Conservation (phyloP, 2,113 vertebrate species). For the Lates calcarifer region DNA sequence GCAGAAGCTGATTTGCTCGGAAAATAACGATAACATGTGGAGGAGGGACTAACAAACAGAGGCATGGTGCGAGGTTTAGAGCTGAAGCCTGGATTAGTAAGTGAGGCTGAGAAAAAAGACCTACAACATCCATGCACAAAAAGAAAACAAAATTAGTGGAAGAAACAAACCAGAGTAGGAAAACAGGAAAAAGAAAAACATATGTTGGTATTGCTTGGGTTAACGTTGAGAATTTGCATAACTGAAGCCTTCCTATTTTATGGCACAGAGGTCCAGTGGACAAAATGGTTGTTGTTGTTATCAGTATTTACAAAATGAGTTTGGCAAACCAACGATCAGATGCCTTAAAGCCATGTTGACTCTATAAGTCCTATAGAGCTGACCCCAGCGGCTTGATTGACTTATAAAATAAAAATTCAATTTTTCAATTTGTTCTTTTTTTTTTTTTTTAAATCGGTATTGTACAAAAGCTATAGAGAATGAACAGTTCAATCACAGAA, state of each 20-base stretch:
- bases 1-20: slow-evolving; percentile 7
- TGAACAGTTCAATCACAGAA: slow-evolving; percentile 91
- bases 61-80: not conserved
- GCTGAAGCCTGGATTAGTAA: slow-evolving; percentile 48
- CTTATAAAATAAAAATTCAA: slow-evolving; percentile 99
- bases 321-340: slow-evolving; percentile 85
- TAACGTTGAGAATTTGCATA: slow-evolving; percentile 81
- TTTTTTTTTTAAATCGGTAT: slow-evolving; percentile 83
- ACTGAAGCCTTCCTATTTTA: slow-evolving; percentile 94
- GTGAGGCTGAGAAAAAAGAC: slow-evolving; percentile 33
- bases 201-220: slow-evolving; percentile 85
- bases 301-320: slow-evolving; percentile 95
- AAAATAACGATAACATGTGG: not conserved
- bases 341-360: slow-evolving; percentile 97
- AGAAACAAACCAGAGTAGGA: slow-evolving; percentile 17
- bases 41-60: slow-evolving; percentile 21
- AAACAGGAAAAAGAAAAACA: slow-evolving; percentile 47
- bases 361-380: slow-evolving; percentile 91
- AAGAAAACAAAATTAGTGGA: slow-evolving; percentile 16
- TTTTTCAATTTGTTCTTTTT: slow-evolving; percentile 88
- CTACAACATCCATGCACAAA: slow-evolving; percentile 47
- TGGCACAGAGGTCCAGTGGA: slow-evolving; percentile 92
- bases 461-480: slow-evolving; percentile 99
- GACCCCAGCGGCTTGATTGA: slow-evolving; percentile 94
- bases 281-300: slow-evolving; percentile 82